phyloP scores from a whole-genome alignment of 1,140 invertebrate genomes.

The Arctopsyche grandis region DNA sequence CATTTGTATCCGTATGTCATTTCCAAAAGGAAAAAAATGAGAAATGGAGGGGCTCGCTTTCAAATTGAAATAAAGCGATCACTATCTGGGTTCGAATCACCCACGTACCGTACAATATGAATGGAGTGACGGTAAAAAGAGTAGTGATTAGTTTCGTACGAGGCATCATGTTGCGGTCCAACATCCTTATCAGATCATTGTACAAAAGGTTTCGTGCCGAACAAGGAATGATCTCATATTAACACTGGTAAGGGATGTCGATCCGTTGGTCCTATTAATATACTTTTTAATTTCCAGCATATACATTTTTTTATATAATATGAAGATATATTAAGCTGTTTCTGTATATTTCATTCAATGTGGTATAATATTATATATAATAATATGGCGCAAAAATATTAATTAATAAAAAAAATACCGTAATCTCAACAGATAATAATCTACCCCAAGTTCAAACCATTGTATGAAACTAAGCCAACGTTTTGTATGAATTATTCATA shows the following conservation, averaged over 20 bases:
- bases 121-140: not conserved
- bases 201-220: conserved; percentile 6
- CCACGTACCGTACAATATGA: not conserved
- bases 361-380: too few relatives aligned
- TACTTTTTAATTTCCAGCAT: too few relatives aligned
- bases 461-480: not conserved
- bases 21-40: too few relatives aligned
- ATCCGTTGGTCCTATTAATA: too few relatives aligned
- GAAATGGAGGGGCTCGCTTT: not conserved
- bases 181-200: conserved; percentile 15
- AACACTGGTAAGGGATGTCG: not conserved
- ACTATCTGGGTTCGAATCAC: conserved; percentile 14
- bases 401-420: not conserved
- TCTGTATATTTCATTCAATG: too few relatives aligned
- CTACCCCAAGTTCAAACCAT: not conserved
- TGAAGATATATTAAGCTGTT: too few relatives aligned
- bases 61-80: conserved; percentile 4
- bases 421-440: not conserved
- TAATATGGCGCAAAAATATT: not conserved
- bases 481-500: not conserved
- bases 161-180: conserved; percentile 12
- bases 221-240: conserved; percentile 12
- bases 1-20: too few relatives aligned
- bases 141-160: conserved; percentile 20
- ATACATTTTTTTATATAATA: too few relatives aligned